Evolutionary conservation across 2,888 invertebrate genomes (phyloP).

Genomic region (Hemistola chrysoprasaria): DNA sequence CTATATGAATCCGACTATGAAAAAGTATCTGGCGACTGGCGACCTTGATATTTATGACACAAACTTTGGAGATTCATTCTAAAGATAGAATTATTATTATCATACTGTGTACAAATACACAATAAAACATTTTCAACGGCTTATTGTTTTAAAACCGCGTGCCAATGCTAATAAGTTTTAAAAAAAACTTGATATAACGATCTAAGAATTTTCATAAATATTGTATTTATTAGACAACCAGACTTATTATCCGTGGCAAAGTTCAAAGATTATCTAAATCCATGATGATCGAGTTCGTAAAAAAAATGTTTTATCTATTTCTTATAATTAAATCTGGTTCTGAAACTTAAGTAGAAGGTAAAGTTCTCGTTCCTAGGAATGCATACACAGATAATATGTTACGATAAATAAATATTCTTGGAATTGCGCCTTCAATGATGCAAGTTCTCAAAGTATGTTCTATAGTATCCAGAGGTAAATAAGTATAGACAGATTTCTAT

Average conservation of each 20-base stretch:
- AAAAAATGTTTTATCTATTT: constrained; percentile 3
- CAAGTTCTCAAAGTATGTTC: too few relatives aligned
- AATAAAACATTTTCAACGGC: constrained; percentile 25
- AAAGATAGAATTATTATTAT: constrained; percentile 42
- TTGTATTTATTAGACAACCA: constrained; percentile 18
- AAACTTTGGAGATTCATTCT: constrained; percentile 49
- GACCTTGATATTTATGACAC: constrained; percentile 65
- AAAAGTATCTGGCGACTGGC: constrained; percentile 49
- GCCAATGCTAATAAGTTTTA: constrained; percentile 22
- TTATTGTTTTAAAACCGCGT: constrained; percentile 21
- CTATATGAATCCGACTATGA: constrained; percentile 44
- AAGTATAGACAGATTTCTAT: too few relatives aligned
- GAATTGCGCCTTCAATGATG: constrained; percentile 10
- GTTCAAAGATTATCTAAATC: constrained; percentile 6
- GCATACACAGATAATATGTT: constrained; percentile 25
- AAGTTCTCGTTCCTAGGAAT: constrained; percentile 30
- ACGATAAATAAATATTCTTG: constrained; percentile 33
- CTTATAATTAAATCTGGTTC: constrained; percentile 9
- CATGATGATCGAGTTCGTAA: constrained; percentile 6
- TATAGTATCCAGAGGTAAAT: too few relatives aligned
- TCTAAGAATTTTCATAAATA: constrained; percentile 9
- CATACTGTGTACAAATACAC: constrained; percentile 29
- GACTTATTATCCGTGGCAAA: constrained; percentile 8
- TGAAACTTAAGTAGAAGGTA: constrained; percentile 19
- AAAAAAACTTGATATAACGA: constrained; percentile 19